Evolutionary conservation across 2,888 invertebrate species (phyloP), one percentile per base, ranked within the genome.

Genomic region (Elysia crispata): DNA sequence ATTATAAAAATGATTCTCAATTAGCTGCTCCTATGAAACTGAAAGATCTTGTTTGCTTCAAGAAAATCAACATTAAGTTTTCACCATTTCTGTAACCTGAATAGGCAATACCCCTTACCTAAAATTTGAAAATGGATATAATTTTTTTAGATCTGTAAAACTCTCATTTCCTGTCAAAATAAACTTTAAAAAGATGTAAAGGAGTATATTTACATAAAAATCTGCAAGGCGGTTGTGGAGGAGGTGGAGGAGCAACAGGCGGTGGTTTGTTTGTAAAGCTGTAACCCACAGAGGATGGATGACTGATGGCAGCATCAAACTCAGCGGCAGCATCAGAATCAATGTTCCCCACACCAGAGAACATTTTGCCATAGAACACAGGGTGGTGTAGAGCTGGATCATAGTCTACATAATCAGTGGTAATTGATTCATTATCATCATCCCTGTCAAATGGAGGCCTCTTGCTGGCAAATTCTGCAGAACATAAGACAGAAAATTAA

Each of bases 361-460:
- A 87, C 89, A 91, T 89, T 31, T 86, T 87, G 3, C 91, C 91
- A 86, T 89, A 91, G 79, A 92, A 91, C 0, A 90, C 91, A 1
- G 91, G 91, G 70, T 86, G 87, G 80, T 90, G 90, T 80, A 85
- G 87, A 15, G 89, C 81, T 23, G 92, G 87, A 85, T 92, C 90
- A 87, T 86, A 92, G 80, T 91, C 88, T 76, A 84, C 81, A 79
- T 88, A 88, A 31, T 89, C 89, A 80, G 90, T 89, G 15, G 84
- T 67, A 0, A 89, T 86, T 11, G 90, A 89, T 31, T 82, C 73
- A 20, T 79, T 82, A 82, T 90, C 89, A 77, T 90, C 89, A 70
- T 90, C 89, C 1, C 20, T 1, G 49, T 67, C 76, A 81, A 77
- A 84, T 66, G 86, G 85, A 67, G 86, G 86, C 62, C 83, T 82